Conservation (phyloP, 2,113 vertebrate genomes). For the Equus quagga region DNA sequence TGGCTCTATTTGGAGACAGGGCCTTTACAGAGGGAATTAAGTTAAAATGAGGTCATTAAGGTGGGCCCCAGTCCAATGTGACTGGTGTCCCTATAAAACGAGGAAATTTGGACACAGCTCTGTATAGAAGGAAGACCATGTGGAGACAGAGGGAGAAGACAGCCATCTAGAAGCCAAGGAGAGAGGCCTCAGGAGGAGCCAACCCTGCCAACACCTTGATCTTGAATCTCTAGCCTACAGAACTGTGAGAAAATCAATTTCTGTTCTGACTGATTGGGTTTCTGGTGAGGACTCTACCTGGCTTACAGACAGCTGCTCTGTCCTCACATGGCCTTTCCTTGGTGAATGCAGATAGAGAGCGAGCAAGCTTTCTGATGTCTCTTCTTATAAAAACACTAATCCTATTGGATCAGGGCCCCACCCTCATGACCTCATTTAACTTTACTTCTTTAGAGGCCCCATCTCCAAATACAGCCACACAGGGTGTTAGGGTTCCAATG, state of each 20-base stretch:
- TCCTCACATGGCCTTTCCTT: neutral
- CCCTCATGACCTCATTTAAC: neutral
- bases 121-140: neutral
- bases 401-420: neutral
- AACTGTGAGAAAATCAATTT: neutral
- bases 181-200: neutral
- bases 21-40: neutral
- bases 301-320: neutral
- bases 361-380: neutral
- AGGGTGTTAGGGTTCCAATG: neutral
- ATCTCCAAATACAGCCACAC: neutral
- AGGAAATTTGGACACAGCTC: too few relatives aligned
- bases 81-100: neutral
- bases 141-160: neutral
- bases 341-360: neutral
- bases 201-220: neutral
- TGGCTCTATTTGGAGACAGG: neutral
- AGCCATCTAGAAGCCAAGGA: neutral
- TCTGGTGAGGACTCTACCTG: neutral
- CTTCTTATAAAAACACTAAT: neutral
- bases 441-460: neutral
- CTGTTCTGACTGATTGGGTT: neutral
- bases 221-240: neutral
- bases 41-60: neutral
- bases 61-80: neutral